Evolutionary conservation across 1,140 invertebrate genomes (phyloP).

Genomic region (Aricia agestis): DNA sequence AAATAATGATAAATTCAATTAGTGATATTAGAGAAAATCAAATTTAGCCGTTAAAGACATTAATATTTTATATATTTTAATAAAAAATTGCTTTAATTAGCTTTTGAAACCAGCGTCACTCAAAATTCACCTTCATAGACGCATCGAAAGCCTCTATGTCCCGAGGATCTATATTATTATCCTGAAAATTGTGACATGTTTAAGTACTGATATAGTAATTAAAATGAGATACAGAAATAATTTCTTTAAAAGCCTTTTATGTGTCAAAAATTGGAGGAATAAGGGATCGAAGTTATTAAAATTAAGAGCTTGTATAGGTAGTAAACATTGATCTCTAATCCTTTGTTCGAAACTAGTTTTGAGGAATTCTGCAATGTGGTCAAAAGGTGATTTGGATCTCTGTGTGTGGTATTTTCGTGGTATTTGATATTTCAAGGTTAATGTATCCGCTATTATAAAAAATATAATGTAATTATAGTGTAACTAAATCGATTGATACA

Average conservation of each 20-base stretch:
- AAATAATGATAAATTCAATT: not conserved
- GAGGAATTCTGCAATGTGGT: too few species aligned
- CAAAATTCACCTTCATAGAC: constrained; percentile 65
- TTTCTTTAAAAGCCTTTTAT: too few species aligned
- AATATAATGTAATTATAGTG: not conserved
- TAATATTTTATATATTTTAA: not conserved
- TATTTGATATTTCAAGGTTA: not conserved
- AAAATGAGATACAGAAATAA: too few species aligned
- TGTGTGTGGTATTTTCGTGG: too few species aligned
- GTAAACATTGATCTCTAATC: too few species aligned
- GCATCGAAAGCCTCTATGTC: constrained; percentile 69
- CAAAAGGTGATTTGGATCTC: too few species aligned
- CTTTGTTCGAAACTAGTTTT: too few species aligned
- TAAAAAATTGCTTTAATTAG: not conserved
- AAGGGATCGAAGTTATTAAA: too few species aligned
- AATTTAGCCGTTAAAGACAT: not conserved
- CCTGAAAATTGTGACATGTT: constrained; percentile 51
- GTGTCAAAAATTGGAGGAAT: too few species aligned
- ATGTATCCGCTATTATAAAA: not conserved
- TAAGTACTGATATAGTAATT: not conserved
- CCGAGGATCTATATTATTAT: constrained; percentile 51
- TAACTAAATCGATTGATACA: not conserved
- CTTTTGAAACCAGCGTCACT: not conserved
- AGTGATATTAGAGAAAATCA: not conserved
- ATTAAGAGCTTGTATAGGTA: too few species aligned